These are phyloP conservation scores for Ormia ochracea DNA, from an alignment of 2,888 invertebrate genomes.

Conservation along the genomic window DNA sequence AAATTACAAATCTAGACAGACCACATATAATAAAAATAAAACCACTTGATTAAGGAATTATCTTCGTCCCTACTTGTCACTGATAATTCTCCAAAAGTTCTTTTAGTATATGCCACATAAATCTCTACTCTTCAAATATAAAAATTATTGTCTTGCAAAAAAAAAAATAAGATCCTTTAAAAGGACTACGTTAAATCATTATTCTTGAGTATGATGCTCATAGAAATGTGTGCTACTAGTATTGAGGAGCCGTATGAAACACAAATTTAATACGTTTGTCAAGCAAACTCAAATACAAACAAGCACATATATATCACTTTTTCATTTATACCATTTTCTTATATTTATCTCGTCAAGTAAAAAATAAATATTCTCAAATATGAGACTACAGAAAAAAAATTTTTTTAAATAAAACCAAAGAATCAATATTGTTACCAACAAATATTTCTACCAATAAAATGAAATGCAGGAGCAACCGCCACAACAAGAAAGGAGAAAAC, in stretches of 20 bases:
- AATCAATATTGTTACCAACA: slow-evolving; percentile 55
- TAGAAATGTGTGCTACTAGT: slow-evolving; percentile 24
- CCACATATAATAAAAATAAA: slow-evolving; percentile 36
- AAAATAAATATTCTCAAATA: not conserved
- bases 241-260: not conserved
- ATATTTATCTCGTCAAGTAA: slow-evolving; percentile 10
- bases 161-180: not conserved
- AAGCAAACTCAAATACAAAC: slow-evolving; percentile 7
- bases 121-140: not conserved
- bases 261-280: slow-evolving; percentile 37
- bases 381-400: slow-evolving; percentile 4
- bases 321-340: slow-evolving; percentile 1
- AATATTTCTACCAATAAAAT: slow-evolving; percentile 54
- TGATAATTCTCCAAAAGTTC: not conserved
- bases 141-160: not conserved
- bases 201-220: slow-evolving; percentile 32
- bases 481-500: not conserved
- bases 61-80: slow-evolving; percentile 35
- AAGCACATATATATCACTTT: slow-evolving; percentile 3
- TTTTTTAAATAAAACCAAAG: slow-evolving; percentile 42
- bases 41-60: slow-evolving; percentile 34
- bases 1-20: slow-evolving; percentile 53
- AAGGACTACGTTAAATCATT: slow-evolving; percentile 43
- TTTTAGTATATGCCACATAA: not conserved
- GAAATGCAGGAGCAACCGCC: not conserved